Base-by-base conservation (phyloP, 2,888 invertebrate genomes). In the Aspidapion aeneum region DNA sequence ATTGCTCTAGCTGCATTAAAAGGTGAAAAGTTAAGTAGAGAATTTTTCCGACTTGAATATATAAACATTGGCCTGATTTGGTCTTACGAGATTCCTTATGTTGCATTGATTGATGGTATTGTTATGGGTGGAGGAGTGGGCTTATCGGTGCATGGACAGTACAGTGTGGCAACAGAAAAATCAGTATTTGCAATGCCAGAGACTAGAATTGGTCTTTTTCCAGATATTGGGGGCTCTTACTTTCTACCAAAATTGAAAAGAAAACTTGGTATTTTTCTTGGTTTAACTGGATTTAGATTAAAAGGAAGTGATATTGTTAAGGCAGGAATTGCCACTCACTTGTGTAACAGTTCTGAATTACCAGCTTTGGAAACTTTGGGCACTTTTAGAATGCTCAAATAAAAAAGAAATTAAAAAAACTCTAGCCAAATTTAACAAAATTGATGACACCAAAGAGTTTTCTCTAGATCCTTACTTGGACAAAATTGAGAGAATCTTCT, bases 81-180 rank as follows among this genome's bases (percentile, higher is more conserved):
- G 5, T 90, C 89, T 62, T 92, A 93, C 71, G 88, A 88, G 76
- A 90, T 93, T 68, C 98, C 98, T 0, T 97, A 94, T 76, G 84
- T 99, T 64, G 94, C 98, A 1, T 76, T 98, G 2, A 94, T 99
- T 63, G 88, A 95, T 82, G 98, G 98, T 1, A 94, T 98, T 65
- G 94, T 95, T 0, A 98, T 99, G 98, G 99, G 98, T 50, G 98
- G 98, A 60, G 98, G 98, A 48, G 90, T 96, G 56, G 98, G 98
- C 0, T 72, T 99, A 21, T 97, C 98, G 0, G 92, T 98, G 0
- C 97, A 98, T 80, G 97, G 97, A 0, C 85, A 86, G 72, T 98
- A 94, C 78, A 85, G 98, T 65, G 88, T 99, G 21, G 97, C 97
- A 0, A 98, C 98, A 0, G 98, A 99, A 78, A 90, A 87, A 72